Evolutionary conservation across 92 coral and sea anemone genomes (phyloP), one percentile per base, ranked within the genome.

Genomic region (Paramuricea clavata): DNA sequence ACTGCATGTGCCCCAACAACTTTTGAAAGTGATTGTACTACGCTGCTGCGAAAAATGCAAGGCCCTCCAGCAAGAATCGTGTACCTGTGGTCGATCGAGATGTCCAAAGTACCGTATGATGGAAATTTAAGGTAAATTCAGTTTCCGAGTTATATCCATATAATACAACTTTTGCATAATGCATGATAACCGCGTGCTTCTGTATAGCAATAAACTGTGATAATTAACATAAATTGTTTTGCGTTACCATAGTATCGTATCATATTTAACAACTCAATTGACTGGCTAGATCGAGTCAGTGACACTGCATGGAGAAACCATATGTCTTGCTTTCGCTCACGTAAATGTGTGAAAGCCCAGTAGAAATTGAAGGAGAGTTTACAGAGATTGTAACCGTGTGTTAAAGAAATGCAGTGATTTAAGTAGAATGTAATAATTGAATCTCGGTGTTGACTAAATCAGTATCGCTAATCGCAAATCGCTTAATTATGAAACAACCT

Each of bases 401-500:
- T 60, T 60, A 22, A 47, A 47, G 52, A 47, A 47, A 47, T 47
- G 52, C 52, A 47, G 52, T 54, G 8, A 54, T 5, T 19, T 54
- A 54, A 54, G 62, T 0, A 2, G 62, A 54, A 54, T 54, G 23
- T 54, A 39, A 39, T 39, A 21, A 54, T 47, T 47, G 54, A 47
- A 47, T 47, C 54, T 47, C 7, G 5, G 6, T 54, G 17, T 21
- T 17, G 62, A 54, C 62, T 47, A 47, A 54, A 54, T 23, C n/a
- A n/a, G n/a, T n/a, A n/a, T n/a, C n/a, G n/a, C 11, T 54, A 6
- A 54, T 54, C 17, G 5, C 64, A 31, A 31, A 64, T 59, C 52
- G 26, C 25, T 36, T 78, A 59, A 79, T 60, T 59, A 79, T 60
- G 84, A 79, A 60, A 79, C 73, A 54, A 60, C 73, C 84, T 57